phyloP scores from a whole-genome alignment of 2,113 vertebrate genomes.

The Notarius lentiginosus region DNA sequence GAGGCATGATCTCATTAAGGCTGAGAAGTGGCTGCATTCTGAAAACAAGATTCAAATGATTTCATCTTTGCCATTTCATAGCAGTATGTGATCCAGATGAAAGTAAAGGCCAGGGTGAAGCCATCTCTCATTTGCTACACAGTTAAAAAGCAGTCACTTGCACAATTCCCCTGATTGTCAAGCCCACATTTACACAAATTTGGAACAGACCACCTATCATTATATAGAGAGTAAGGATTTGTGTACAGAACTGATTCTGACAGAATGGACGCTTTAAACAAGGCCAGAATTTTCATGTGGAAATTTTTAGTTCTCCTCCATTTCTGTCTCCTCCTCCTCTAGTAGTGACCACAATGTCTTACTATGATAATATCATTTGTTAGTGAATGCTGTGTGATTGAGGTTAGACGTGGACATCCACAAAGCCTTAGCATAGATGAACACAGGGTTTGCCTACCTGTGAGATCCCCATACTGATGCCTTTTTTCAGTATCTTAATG shows the following conservation, averaged over 20 bases:
- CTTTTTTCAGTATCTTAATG: neutral
- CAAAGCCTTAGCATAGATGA: neutral
- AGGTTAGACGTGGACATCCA: slow-evolving; percentile 1
- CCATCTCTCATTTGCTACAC: neutral
- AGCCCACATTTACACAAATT: slow-evolving; percentile 10
- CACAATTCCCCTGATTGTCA: slow-evolving; percentile 8
- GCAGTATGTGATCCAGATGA: neutral
- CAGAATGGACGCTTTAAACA: neutral
- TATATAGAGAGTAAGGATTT: slow-evolving; percentile 3
- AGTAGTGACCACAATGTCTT: neutral
- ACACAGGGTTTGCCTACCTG: neutral
- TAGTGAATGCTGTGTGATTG: slow-evolving; percentile 17
- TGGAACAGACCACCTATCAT: neutral
- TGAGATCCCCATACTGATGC: neutral
- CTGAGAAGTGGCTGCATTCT: neutral
- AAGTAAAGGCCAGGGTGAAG: neutral
- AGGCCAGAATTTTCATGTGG: neutral
- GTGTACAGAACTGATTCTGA: neutral
- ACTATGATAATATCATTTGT: slow-evolving; percentile 8
- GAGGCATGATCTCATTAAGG: neutral
- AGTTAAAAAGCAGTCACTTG: neutral
- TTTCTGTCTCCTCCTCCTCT: too few species aligned
- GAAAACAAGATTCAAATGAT: neutral
- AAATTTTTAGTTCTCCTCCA: neutral
- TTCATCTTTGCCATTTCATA: neutral